Percentiles rank a stretch among this genome's conserved stretches.
These are phyloP conservation scores for Adelges cooleyi DNA, from an alignment of 1,140 invertebrate genomes.

Conservation along the genomic window DNA sequence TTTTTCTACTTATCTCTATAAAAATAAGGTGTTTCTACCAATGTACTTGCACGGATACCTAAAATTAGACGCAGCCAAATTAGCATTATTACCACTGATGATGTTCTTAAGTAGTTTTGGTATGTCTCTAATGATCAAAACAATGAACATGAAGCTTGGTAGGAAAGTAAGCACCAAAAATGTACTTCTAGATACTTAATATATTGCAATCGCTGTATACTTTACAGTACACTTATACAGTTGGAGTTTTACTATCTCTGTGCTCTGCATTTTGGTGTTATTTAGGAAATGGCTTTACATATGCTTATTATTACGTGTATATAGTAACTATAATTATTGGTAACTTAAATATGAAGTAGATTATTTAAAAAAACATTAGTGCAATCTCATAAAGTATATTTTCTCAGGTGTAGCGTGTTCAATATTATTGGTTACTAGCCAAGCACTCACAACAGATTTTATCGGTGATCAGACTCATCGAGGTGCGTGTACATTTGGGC, in stretches of 20 bases:
- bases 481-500: constrained; percentile 90
- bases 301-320: constrained; percentile 1
- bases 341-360: no score
- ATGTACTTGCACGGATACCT: constrained; percentile 77
- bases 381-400: no score
- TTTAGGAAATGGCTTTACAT: background rate
- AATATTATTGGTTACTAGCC: constrained; percentile 76
- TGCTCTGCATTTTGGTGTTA: constrained; percentile 9
- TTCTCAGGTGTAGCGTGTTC: constrained; percentile 70
- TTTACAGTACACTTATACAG: constrained; percentile 6
- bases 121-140: constrained; percentile 57
- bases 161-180: constrained; percentile 46
- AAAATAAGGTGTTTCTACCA: constrained; percentile 83
- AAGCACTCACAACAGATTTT: constrained; percentile 79
- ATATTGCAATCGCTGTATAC: background rate
- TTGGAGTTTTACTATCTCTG: background rate
- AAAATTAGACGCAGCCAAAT: constrained; percentile 55
- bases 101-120: constrained; percentile 76
- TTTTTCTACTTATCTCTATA: no score
- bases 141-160: constrained; percentile 53
- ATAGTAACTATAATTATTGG: constrained; percentile 4
- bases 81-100: constrained; percentile 76
- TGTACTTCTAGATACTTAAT: background rate
- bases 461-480: constrained; percentile 75
- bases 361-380: no score